Base-by-base conservation (phyloP, 2,888 invertebrate genomes). In the Brassicogethes aeneus region DNA sequence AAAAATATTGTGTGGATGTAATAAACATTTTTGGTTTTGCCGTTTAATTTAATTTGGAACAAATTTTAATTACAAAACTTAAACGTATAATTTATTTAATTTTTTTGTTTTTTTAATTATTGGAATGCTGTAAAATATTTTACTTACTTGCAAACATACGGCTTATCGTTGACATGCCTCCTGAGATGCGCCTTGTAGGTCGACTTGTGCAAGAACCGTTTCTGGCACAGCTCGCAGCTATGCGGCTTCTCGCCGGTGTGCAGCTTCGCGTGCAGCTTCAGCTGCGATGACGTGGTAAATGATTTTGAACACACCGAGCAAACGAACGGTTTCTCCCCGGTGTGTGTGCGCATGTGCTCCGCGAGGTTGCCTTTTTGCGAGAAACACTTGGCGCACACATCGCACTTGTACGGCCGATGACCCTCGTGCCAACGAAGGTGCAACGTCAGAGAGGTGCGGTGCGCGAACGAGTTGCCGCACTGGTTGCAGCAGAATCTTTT, bases 321-420 rank as follows among this genome's bases (percentile, higher is more conserved):
- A 47, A 70, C 70, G 65, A 78, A 88, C 0, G 88, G 89, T 55
- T 84, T 83, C 62, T 85, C 85, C 0, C 86, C 70, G 0, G 78
- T 85, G 65, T 88, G 87, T 52, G 82, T 84, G 41, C 87, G 74
- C 64, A 75, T 73, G 66, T 88, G 87, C 54, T 85, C 85, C 31
- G 77, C 76, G 41, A 86, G 69, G 69, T 87, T 87, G 41, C 85
- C 85, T 57, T 80, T 82, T 65, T 87, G 87, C 1, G 80, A 79
- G 66, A 87, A 87, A 37, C 75, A 70, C 62, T 86, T 87, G 40
- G 75, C 70, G 63, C 88, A 88, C 12, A 77, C 72, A 39, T 74
- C 68, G 58, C 85, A 85, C 36, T 72, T 68, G 62, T 71, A 84
- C 0, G 83, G 83, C 53, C 83, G 84, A 38, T 77, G 73, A 53